Conservation (phyloP, 2,888 invertebrate genomes). For the Drosophila histrio region DNA sequence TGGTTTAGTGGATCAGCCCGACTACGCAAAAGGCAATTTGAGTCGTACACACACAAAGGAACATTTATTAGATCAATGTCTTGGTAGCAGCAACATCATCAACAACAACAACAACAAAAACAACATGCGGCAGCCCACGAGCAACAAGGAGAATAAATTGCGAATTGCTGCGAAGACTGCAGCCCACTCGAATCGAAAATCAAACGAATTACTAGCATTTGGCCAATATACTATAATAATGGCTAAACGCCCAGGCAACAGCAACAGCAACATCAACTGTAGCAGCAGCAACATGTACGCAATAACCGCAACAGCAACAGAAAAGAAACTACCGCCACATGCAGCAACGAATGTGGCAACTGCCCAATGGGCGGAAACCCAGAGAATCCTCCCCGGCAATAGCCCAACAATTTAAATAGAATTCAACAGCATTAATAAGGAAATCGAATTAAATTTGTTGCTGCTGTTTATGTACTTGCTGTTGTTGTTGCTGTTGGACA, state of each 20-base stretch:
- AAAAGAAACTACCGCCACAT: conserved; percentile 29
- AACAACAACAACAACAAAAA: not conserved
- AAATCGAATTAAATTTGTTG: conserved; percentile 54
- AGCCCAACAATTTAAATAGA: conserved; percentile 59
- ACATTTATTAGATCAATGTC: conserved; percentile 66
- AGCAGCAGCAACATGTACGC: conserved; percentile 14
- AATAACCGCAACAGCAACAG: conserved; percentile 37
- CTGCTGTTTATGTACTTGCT: conserved; percentile 12
- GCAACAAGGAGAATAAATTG: conserved; percentile 53
- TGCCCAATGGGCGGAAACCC: conserved; percentile 42
- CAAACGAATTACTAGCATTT: conserved; percentile 65
- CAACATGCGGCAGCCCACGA: conserved; percentile 25
- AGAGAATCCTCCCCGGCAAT: conserved; percentile 38
- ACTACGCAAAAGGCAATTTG: conserved; percentile 61
- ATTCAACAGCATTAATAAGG: conserved; percentile 46
- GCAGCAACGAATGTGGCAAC: conserved; percentile 40
- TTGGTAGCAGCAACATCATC: conserved; percentile 33
- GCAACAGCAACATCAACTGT: conserved; percentile 3
- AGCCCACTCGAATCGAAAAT: conserved; percentile 53
- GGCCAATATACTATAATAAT: conserved; percentile 69
- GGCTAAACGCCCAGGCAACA: conserved; percentile 62
- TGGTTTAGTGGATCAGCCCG: conserved; percentile 71
- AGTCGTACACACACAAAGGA: conserved; percentile 33
- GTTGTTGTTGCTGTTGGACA: conserved; percentile 3
- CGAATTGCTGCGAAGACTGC: conserved; percentile 32